Conservation (phyloP, 37 sponge, comb jelly and placozoan species). For the Cliona cf. orientalis region DNA sequence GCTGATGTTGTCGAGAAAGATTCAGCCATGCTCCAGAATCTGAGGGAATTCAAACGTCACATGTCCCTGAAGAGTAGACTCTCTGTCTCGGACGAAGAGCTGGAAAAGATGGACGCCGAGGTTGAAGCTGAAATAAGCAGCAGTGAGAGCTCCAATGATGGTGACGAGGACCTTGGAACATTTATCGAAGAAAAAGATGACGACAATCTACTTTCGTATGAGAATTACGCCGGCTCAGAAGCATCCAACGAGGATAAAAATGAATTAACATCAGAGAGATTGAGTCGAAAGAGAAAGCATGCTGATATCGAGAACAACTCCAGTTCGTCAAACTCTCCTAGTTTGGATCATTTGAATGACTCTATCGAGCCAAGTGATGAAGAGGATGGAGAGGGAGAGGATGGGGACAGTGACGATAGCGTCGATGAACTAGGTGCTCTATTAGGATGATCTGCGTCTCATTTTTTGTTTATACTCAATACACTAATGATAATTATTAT, state of each 20-base stretch:
- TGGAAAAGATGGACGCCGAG: constrained; percentile 80
- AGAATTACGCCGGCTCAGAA: constrained; percentile 25
- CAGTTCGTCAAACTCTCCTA: constrained; percentile 19
- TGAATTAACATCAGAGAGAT: background rate
- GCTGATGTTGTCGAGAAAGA: background rate
- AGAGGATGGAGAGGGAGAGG: background rate
- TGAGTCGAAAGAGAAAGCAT: constrained; percentile 18
- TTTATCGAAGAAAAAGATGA: background rate
- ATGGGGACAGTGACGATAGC: constrained; percentile 15
- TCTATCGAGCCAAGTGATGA: background rate
- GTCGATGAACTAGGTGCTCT: constrained; percentile 37
- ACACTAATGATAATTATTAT: no score
- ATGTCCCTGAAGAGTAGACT: constrained; percentile 32
- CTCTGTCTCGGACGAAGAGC: constrained; percentile 77
- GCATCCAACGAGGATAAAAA: background rate
- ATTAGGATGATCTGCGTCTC: no score
- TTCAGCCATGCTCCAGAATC: background rate
- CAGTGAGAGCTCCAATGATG: background rate
- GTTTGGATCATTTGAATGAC: background rate
- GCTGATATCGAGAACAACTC: constrained; percentile 15
- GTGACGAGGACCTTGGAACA: constrained; percentile 20
- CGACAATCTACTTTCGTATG: constrained; percentile 13
- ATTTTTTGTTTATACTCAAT: no score
- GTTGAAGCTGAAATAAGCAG: constrained; percentile 78
- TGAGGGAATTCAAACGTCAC: constrained; percentile 15